These are phyloP conservation scores for Drosophila seclusa DNA, from an alignment of 2,888 invertebrate species.

Conservation along the genomic window DNA sequence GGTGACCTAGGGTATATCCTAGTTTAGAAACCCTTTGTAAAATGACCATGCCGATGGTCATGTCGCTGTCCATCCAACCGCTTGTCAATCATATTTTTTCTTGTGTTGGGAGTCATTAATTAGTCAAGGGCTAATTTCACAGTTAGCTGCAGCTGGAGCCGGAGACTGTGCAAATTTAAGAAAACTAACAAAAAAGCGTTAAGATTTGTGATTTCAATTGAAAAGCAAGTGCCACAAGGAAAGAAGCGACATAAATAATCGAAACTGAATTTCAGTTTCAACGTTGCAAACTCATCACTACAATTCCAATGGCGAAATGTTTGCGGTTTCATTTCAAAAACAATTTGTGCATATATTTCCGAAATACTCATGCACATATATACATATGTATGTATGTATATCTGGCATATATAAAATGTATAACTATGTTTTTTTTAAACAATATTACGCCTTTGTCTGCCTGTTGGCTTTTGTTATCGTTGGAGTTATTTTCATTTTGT, in stretches of 20 bases:
- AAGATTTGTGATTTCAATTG: not conserved
- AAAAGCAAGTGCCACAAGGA: not conserved
- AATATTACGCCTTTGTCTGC: slow-evolving; percentile 26
- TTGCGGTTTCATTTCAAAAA: slow-evolving; percentile 74
- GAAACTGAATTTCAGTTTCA: slow-evolving; percentile 14
- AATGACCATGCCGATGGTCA: slow-evolving; percentile 13
- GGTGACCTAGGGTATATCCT: slow-evolving; percentile 5
- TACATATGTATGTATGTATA: not conserved
- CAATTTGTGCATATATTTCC: slow-evolving; percentile 68
- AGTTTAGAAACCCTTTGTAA: not conserved
- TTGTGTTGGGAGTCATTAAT: slow-evolving; percentile 51
- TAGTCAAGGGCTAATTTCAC: slow-evolving; percentile 64
- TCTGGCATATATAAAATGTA: not conserved
- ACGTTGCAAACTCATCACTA: not conserved
- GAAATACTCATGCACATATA: slow-evolving; percentile 36
- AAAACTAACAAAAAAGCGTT: not conserved
- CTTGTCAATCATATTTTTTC: slow-evolving; percentile 63
- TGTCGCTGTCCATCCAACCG: slow-evolving; percentile 60
- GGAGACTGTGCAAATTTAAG: slow-evolving; percentile 5
- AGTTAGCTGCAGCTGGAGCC: slow-evolving; percentile 20
- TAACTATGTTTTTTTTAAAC: slow-evolving; percentile 14
- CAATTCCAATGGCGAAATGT: slow-evolving; percentile 41
- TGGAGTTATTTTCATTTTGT: slow-evolving; percentile 26
- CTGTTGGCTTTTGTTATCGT: slow-evolving; percentile 30
- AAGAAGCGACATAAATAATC: not conserved